Evolutionary conservation across 2,888 invertebrate genomes (phyloP).

Genomic region (Candidula unifasciata): DNA sequence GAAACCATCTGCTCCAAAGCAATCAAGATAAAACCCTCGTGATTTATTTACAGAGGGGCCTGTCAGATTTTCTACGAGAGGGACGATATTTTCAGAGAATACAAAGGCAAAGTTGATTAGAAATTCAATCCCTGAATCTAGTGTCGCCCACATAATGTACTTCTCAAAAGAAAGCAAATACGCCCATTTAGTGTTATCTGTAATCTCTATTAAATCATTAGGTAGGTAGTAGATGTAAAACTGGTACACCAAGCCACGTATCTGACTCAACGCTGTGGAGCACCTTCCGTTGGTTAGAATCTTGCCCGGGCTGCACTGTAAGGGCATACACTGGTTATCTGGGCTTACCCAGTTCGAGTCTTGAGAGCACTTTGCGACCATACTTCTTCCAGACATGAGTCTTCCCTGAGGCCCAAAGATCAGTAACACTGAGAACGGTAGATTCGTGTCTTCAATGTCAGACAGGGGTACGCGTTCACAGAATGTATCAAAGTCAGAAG

Average conservation of each 20-base stretch:
- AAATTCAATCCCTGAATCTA: neutral
- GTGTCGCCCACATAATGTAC: neutral
- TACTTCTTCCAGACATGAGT: too few relatives aligned
- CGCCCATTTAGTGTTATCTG: neutral
- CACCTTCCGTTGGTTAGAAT: neutral
- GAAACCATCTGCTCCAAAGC: neutral
- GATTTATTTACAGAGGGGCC: neutral
- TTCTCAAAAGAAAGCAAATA: neutral
- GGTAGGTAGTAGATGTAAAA: neutral
- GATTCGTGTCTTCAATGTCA: too few relatives aligned
- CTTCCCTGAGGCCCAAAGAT: neutral
- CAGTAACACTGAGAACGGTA: conserved; percentile 5
- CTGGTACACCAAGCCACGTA: conserved; percentile 27
- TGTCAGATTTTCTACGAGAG: too few relatives aligned
- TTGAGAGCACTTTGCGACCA: neutral
- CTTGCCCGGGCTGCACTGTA: conserved; percentile 35
- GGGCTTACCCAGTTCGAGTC: neutral
- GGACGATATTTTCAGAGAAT: neutral
- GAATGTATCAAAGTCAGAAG: neutral
- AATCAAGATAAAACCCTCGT: neutral
- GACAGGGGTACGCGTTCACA: too few relatives aligned
- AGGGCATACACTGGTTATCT: conserved; percentile 10
- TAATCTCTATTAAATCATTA: neutral
- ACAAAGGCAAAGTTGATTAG: neutral
- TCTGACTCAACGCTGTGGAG: conserved; percentile 5